phyloP scores from a whole-genome alignment of 2,113 vertebrate genomes.

The Poeciliopsis prolifica region DNA sequence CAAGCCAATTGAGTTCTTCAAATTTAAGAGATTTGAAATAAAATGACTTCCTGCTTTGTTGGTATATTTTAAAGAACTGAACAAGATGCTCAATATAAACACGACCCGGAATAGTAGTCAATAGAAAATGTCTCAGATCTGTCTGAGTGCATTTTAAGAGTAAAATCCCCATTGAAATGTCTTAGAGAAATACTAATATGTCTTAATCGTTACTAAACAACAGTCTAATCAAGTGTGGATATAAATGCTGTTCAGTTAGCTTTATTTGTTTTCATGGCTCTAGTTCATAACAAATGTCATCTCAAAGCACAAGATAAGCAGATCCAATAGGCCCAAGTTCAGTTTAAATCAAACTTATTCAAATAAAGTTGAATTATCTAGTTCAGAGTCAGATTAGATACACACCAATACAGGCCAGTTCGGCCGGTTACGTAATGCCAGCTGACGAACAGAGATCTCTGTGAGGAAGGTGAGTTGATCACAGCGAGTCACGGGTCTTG shows the following conservation, averaged over 20 bases:
- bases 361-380: background rate
- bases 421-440: background rate
- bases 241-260: background rate
- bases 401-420: background rate
- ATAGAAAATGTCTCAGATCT: background rate
- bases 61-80: background rate
- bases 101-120: background rate
- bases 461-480: background rate
- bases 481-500: background rate
- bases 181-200: background rate
- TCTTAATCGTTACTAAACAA: background rate
- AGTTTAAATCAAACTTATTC: background rate
- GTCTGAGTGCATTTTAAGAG: background rate
- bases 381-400: background rate
- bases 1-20: background rate
- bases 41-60: background rate
- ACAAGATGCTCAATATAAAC: background rate
- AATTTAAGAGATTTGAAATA: background rate
- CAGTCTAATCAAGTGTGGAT: background rate
- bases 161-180: background rate
- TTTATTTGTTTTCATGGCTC: background rate
- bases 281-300: no score
- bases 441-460: background rate
- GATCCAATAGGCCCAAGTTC: background rate
- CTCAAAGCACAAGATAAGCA: background rate